phyloP scores from a whole-genome alignment of 2,888 invertebrate species.

The Polymixis lichenea region DNA sequence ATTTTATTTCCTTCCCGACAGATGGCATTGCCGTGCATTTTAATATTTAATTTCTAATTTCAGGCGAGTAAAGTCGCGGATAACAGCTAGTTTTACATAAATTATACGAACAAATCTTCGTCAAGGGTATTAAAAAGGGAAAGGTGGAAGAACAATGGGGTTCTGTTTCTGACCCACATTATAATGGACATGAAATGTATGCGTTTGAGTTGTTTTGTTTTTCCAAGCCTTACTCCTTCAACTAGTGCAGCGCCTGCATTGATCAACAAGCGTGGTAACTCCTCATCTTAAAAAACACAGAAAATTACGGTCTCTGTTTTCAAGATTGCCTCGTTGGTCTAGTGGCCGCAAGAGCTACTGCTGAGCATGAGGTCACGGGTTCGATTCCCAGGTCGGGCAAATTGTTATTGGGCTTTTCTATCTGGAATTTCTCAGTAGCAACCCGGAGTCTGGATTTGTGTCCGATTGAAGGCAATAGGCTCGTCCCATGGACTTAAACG shows the following conservation, averaged over 20 bases:
- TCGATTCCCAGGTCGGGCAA: too few species aligned
- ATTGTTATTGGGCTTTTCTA: too few species aligned
- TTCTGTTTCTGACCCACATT: constrained; percentile 16
- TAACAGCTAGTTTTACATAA: constrained; percentile 67
- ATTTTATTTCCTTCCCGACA: constrained; percentile 61
- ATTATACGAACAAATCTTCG: constrained; percentile 66
- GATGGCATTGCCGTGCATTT: constrained; percentile 61
- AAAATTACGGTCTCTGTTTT: too few species aligned
- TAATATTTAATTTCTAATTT: constrained; percentile 69
- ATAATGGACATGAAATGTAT: neutral
- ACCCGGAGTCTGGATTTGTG: too few species aligned
- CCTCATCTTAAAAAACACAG: neutral
- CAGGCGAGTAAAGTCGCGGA: constrained; percentile 62
- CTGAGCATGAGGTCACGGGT: too few species aligned
- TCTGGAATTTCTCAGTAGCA: too few species aligned
- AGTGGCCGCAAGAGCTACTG: too few species aligned
- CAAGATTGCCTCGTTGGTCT: too few species aligned
- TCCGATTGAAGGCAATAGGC: too few species aligned
- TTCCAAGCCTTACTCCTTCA: neutral
- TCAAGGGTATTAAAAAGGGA: constrained; percentile 47
- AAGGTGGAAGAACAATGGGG: constrained; percentile 36
- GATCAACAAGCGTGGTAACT: neutral
- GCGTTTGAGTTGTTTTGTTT: neutral
- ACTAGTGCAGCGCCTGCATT: neutral
- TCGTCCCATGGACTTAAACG: too few species aligned